A percentile compares a stretch with the other conserved stretches of the same genome.
These are phyloP conservation scores for Sebastes nivosus DNA, from an alignment of 2,797 vertebrate species.

Conservation along the genomic window DNA sequence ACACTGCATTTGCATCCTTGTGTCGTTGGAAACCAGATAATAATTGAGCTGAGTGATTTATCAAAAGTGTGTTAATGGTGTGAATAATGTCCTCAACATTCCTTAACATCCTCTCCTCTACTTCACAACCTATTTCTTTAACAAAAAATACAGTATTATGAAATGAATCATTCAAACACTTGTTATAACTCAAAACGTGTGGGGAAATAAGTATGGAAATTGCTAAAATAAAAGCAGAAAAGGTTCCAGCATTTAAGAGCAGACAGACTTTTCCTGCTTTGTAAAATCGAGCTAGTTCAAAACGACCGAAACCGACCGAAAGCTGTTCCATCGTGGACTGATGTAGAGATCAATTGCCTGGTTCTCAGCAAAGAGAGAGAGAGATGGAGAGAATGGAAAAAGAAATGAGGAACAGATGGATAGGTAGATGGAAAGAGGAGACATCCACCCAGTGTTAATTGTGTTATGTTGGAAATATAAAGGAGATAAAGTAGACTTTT, in stretches of 20 bases:
- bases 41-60: neutral
- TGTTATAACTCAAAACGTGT: neutral
- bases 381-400: conserved; percentile 21
- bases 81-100: neutral
- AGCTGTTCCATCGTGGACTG: conserved; percentile 10
- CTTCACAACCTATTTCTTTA: neutral
- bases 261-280: neutral
- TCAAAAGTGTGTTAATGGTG: neutral
- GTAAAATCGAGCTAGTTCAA: conserved; percentile 30
- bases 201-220: neutral
- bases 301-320: conserved; percentile 3
- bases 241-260: neutral
- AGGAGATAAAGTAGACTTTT: neutral
- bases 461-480: neutral
- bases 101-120: neutral
- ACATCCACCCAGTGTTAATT: neutral
- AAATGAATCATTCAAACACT: neutral
- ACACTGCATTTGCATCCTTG: neutral
- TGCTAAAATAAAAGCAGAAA: neutral
- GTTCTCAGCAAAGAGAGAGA: conserved; percentile 11
- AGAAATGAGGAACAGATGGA: conserved; percentile 19
- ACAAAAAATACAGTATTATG: neutral
- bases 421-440: conserved; percentile 7
- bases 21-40: neutral
- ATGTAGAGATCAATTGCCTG: conserved; percentile 31